A percentile compares a stretch with the other conserved stretches of the same genome.
Conservation (phyloP, 2,797 vertebrate genomes). For the Neosalanx taihuensis region DNA sequence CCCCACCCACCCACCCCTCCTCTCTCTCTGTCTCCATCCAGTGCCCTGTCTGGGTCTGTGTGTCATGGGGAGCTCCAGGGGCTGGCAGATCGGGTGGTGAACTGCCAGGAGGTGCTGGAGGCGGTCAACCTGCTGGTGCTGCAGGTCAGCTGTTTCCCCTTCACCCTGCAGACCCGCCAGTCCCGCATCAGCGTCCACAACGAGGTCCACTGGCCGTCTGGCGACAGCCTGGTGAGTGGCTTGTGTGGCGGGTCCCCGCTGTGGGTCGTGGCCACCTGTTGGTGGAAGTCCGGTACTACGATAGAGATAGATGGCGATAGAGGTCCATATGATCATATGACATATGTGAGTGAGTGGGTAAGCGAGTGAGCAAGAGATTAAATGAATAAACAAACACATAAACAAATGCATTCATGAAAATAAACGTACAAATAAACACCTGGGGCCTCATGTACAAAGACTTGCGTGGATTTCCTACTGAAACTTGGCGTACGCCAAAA, state of each 20-base stretch:
- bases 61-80: slow-evolving; percentile 93
- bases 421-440: neutral
- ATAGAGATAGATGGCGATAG: no score
- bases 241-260: neutral
- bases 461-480: no score
- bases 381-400: neutral
- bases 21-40: slow-evolving; percentile 46
- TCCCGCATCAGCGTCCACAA: slow-evolving; percentile 90
- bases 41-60: slow-evolving; percentile 87
- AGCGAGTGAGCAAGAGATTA: neutral
- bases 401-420: neutral
- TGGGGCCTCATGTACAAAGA: no score
- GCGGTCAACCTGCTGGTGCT: slow-evolving; percentile 94
- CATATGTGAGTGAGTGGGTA: neutral
- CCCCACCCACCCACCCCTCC: no score
- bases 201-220: slow-evolving; percentile 92
- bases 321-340: neutral
- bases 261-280: neutral
- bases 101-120: slow-evolving; percentile 92
- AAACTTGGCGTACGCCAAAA: no score
- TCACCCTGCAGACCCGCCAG: slow-evolving; percentile 91
- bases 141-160: slow-evolving; percentile 97
- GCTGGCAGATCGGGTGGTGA: slow-evolving; percentile 93
- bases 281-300: neutral
- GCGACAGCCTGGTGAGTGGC: slow-evolving; percentile 76